A percentile compares a stretch with the other conserved stretches of the same genome.
Conservation (phyloP, 2,888 invertebrate genomes). For the Lochmaea crataegi region DNA sequence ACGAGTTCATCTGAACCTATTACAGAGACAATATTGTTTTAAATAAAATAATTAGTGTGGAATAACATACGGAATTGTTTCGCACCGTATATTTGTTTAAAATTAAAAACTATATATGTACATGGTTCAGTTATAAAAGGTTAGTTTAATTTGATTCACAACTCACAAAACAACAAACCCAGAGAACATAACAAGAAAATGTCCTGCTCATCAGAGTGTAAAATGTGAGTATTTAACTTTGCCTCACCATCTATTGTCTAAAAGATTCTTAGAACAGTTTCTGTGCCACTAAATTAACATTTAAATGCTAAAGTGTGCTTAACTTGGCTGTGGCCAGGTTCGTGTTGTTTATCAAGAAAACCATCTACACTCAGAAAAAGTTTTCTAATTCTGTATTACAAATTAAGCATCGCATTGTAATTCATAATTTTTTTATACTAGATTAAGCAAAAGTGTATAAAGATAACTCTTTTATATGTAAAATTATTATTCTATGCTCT, state of each 20-base stretch:
- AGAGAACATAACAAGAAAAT: conserved; percentile 58
- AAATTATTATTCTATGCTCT: too few relatives aligned
- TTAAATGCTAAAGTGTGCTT: conserved; percentile 55
- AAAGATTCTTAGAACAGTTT: conserved; percentile 62
- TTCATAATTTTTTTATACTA: too few relatives aligned
- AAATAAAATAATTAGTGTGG: neutral
- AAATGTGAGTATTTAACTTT: conserved; percentile 66
- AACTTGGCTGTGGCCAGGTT: conserved; percentile 32
- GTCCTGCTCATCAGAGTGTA: conserved; percentile 64
- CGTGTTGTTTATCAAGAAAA: conserved; percentile 34
- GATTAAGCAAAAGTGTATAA: too few relatives aligned
- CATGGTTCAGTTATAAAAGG: conserved; percentile 41
- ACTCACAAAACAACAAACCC: conserved; percentile 54
- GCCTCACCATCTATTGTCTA: conserved; percentile 63
- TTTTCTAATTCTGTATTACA: too few relatives aligned
- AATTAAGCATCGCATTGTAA: too few relatives aligned
- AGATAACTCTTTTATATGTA: too few relatives aligned
- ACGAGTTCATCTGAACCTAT: conserved; percentile 37
- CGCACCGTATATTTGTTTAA: too few relatives aligned
- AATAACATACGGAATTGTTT: neutral
- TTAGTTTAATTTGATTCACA: conserved; percentile 55
- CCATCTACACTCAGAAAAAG: conserved; percentile 33
- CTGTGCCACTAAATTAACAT: conserved; percentile 63
- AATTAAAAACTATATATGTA: neutral
- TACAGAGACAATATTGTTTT: conserved; percentile 4